phyloP scores from a whole-genome alignment of 2,113 vertebrate species.

The Antechinus stuartii region DNA sequence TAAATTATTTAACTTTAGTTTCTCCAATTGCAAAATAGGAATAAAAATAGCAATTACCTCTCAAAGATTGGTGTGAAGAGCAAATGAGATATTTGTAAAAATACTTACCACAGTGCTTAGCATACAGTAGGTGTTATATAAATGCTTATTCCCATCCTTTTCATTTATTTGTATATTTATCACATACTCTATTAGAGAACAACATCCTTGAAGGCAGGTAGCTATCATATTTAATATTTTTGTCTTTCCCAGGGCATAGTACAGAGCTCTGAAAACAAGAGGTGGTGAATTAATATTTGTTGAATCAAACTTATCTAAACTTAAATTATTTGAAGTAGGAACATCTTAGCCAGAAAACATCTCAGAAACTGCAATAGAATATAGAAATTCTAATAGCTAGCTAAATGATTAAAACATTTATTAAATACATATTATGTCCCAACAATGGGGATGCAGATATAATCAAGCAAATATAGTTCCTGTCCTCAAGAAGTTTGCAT shows the following conservation, averaged over 20 bases:
- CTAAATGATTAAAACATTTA: not conserved
- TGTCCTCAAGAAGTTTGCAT: not conserved
- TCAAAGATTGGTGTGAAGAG: not conserved
- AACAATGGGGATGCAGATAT: not conserved
- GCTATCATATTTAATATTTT: slow-evolving; percentile 6
- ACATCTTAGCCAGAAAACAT: not conserved
- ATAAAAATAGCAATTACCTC: not conserved
- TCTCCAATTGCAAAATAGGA: not conserved
- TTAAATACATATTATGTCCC: not conserved
- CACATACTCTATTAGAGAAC: not conserved
- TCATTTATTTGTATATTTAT: not conserved
- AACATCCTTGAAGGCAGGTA: not conserved
- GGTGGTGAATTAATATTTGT: not conserved
- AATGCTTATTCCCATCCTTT: not conserved
- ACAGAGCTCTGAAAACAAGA: not conserved
- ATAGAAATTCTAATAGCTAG: not conserved
- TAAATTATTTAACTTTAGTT: not conserved
- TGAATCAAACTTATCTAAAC: not conserved
- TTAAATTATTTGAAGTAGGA: not conserved
- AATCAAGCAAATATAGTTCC: not conserved
- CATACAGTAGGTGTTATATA: not conserved
- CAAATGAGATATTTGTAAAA: not conserved
- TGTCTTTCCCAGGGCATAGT: not conserved
- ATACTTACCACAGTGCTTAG: not conserved
- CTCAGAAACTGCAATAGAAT: not conserved